These are phyloP conservation scores for Melanogrammus aeglefinus DNA, from an alignment of 2,797 vertebrate species.

Conservation along the genomic window DNA sequence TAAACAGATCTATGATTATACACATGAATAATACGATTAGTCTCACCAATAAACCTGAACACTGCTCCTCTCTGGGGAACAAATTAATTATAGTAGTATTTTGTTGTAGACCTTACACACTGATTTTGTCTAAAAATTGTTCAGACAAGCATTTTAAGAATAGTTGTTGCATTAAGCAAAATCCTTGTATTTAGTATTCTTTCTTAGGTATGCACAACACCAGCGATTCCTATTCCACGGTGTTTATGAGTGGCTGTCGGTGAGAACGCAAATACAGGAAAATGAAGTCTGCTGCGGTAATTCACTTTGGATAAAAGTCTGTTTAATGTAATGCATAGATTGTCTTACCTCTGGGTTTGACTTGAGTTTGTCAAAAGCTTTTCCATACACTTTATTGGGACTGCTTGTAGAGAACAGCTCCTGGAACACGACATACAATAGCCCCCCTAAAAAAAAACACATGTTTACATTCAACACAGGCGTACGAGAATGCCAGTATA, in stretches of 20 bases:
- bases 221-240: too few species aligned
- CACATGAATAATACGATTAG: neutral
- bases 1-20: neutral
- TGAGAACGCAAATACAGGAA: too few species aligned
- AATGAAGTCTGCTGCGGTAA: neutral
- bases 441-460: slow-evolving; percentile 76
- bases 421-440: slow-evolving; percentile 92
- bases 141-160: too few species aligned
- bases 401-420: slow-evolving; percentile 93
- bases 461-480: neutral
- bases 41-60: neutral
- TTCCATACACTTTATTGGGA: slow-evolving; percentile 89
- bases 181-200: too few species aligned
- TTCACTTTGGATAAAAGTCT: neutral
- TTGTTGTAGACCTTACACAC: too few species aligned
- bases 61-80: neutral
- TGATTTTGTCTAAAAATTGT: too few species aligned
- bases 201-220: too few species aligned
- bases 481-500: too few species aligned
- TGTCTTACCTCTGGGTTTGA: slow-evolving; percentile 84
- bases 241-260: too few species aligned
- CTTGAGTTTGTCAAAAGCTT: slow-evolving; percentile 86
- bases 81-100: neutral
- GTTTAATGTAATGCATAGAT: neutral
- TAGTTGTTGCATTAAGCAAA: too few species aligned